Evolutionary conservation across 1,140 invertebrate genomes (phyloP), one percentile per base, ranked within the genome.

Genomic region (Coelopa frigida): DNA sequence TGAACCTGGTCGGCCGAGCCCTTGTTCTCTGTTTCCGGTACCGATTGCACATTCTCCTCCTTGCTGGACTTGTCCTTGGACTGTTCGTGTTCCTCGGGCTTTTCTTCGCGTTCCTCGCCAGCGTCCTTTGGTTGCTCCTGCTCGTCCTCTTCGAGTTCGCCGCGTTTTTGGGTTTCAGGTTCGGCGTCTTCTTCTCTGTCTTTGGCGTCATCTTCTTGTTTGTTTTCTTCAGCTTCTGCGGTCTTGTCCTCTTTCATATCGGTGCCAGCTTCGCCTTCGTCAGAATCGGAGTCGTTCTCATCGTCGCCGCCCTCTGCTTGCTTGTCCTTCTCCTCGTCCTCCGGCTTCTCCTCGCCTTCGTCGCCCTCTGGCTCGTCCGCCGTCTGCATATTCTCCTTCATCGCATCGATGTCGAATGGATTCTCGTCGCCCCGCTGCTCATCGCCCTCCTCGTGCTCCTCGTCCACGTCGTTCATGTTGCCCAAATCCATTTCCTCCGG

Each of bases 401-500:
- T 85, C 20, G 77, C 73, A 57, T 89, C 85, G 48, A 89, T 84
- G 60, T 91, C 87, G 56, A 89, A 88, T 3, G 86, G 85, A 77
- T 89, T 85, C 57, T 88, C 80, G 31, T 81, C 79, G 14, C 74
- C 76, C 46, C 79, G 74, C 24, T 80, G 75, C 14, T 72, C 61
- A 27, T 74, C 65, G 12, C 76, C 70, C 35, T 77, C 72, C 18
- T 71, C 76, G 49, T 84, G 78, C n/a, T 80, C 81, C 37, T 84
- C 83, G 60, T 94, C 89, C 4, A 93, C 68, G 60, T 91, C 80
- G 33, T 89, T 68, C 73, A 92, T 84, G 39, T 94, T 89, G 5
- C 89, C 87, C 46, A 95, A 64, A 57, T 95, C 89, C 61, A 94
- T 78, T 15, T 83, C 76, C 70, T 94, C 87, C 5, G 87, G 81